These are phyloP conservation scores for Oscheius sp. DNA, from an alignment of 2,888 invertebrate genomes.

Conservation along the genomic window DNA sequence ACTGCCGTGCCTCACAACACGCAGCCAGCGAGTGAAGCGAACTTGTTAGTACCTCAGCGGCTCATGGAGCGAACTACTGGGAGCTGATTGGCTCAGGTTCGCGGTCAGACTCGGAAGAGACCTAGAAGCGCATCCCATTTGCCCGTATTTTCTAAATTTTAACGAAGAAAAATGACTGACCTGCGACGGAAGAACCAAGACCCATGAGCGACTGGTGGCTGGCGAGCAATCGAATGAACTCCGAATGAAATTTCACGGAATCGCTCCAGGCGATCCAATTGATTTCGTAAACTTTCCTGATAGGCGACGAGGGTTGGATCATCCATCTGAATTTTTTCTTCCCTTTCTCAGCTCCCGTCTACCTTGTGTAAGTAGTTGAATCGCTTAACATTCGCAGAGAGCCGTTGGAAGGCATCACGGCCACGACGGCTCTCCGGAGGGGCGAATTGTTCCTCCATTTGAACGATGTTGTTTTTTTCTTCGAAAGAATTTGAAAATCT, in stretches of 20 bases:
- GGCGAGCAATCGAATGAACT: conserved; percentile 66
- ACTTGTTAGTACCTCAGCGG: conserved; percentile 53
- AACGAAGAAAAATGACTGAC: conserved; percentile 33
- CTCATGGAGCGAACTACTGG: conserved; percentile 58
- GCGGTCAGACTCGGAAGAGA: conserved; percentile 61
- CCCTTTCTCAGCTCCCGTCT: neutral
- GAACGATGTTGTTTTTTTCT: conserved; percentile 59
- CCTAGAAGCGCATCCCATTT: conserved; percentile 37
- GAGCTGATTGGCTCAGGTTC: conserved; percentile 59
- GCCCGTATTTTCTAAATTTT: neutral
- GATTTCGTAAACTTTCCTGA: conserved; percentile 61
- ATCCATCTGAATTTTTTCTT: conserved; percentile 58
- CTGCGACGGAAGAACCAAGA: conserved; percentile 69
- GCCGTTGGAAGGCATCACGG: conserved; percentile 49
- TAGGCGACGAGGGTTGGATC: conserved; percentile 65
- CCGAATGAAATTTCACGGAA: conserved; percentile 66
- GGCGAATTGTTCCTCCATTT: conserved; percentile 51
- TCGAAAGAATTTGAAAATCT: conserved; percentile 61
- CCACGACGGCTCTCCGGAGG: conserved; percentile 37
- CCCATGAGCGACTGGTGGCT: conserved; percentile 56
- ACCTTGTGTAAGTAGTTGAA: conserved; percentile 68
- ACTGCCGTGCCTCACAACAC: conserved; percentile 11
- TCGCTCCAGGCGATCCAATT: conserved; percentile 64
- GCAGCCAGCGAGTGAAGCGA: conserved; percentile 1
- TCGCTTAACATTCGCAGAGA: conserved; percentile 64